Percentiles rank a stretch among this genome's conserved stretches.
These are phyloP conservation scores for Urocolius indicus DNA, from an alignment of 2,113 vertebrate species.

Conservation along the genomic window DNA sequence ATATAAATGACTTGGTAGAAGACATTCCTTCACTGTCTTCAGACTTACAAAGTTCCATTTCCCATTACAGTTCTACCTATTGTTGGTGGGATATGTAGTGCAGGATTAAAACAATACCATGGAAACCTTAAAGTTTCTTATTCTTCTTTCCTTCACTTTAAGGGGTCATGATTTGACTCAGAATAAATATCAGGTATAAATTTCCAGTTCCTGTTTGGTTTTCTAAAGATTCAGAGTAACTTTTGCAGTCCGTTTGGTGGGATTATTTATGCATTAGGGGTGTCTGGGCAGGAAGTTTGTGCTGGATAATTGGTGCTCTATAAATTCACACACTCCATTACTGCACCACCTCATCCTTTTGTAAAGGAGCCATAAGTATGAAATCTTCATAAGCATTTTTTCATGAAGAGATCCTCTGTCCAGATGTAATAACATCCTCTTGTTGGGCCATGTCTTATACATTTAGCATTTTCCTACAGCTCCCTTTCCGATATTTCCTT, in stretches of 20 bases:
- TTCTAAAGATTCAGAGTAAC: background rate
- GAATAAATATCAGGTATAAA: background rate
- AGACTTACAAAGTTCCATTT: background rate
- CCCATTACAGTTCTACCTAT: background rate
- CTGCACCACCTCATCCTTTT: background rate
- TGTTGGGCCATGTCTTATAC: background rate
- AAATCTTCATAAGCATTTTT: background rate
- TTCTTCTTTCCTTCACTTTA: background rate
- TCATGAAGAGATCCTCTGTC: background rate
- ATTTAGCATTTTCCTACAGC: background rate
- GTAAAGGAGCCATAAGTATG: background rate
- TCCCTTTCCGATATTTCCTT: background rate
- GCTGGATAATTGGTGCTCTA: background rate
- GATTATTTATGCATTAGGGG: background rate
- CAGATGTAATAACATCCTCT: background rate
- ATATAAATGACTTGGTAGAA: background rate
- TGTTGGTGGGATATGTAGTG: background rate
- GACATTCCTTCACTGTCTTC: background rate
- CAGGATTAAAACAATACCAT: background rate
- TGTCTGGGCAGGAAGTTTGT: background rate
- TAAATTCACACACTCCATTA: background rate
- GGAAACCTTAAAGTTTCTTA: background rate
- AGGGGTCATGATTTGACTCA: background rate
- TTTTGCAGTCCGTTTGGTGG: background rate
- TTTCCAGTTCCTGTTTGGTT: background rate